Evolutionary conservation across 2,113 vertebrate species (phyloP).

Genomic region (Myodes glareolus): DNA sequence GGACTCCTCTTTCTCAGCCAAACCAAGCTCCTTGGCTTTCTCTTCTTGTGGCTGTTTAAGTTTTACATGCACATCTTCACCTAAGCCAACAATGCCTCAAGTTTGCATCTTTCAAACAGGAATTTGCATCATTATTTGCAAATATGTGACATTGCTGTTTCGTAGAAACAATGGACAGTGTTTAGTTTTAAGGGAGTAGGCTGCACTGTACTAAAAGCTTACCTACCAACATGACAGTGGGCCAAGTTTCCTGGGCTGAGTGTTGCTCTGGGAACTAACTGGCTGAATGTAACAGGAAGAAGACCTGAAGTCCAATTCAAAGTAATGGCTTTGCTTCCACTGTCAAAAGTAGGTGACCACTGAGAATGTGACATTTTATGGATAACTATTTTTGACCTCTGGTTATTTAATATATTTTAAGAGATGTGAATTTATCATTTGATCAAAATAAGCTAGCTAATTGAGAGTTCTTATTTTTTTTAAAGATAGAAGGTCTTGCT

Average conservation of each 20-base stretch:
- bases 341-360: not conserved
- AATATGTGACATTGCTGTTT: not conserved
- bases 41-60: not conserved
- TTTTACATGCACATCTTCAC: not conserved
- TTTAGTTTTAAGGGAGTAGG: not conserved
- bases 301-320: not conserved
- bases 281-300: not conserved
- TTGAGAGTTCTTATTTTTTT: not conserved
- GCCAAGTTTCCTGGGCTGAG: slow-evolving; percentile 69
- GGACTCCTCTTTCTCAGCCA: not conserved
- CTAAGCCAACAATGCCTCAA: not conserved
- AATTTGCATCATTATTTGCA: not conserved
- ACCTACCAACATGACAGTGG: slow-evolving; percentile 77
- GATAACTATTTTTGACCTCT: slow-evolving; percentile 35
- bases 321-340: slow-evolving; percentile 14
- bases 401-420: slow-evolving; percentile 75
- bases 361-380: not conserved
- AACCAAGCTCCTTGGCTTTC: not conserved
- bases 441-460: slow-evolving; percentile 70
- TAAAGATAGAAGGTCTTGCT: not conserved
- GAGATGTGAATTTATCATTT: slow-evolving; percentile 66
- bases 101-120: not conserved
- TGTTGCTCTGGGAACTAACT: not conserved
- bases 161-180: not conserved
- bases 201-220: not conserved